Conservation (phyloP, 2,888 invertebrate genomes). For the Strigamia transsilvanica region DNA sequence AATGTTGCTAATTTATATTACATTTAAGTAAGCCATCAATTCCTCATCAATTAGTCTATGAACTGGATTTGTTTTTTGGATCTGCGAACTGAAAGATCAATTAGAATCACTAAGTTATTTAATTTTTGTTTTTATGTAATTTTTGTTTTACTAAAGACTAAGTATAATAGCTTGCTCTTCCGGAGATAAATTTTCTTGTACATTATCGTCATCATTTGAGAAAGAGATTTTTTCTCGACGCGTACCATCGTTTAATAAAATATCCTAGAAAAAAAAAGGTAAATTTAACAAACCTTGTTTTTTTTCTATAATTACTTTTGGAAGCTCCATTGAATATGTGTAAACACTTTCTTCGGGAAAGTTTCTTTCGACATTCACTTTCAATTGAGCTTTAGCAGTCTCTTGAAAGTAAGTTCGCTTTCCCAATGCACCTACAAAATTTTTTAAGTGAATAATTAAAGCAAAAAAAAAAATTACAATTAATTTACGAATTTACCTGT, state of each 20-base stretch:
- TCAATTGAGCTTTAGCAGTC: slow-evolving; percentile 81
- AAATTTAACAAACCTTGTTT: slow-evolving; percentile 45
- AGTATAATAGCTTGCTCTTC: slow-evolving; percentile 5
- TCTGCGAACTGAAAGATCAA: slow-evolving; percentile 71
- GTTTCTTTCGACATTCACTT: slow-evolving; percentile 63
- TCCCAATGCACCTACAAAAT: slow-evolving; percentile 77
- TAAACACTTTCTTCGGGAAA: neutral
- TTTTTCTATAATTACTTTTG: slow-evolving; percentile 41
- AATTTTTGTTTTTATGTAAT: neutral
- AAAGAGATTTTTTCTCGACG: slow-evolving; percentile 1
- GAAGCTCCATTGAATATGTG: slow-evolving; percentile 49
- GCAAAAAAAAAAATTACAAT: no score
- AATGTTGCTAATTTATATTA: neutral
- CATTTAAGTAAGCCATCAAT: slow-evolving; percentile 71
- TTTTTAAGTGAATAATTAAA: neutral
- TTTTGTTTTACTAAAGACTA: neutral
- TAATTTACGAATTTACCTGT: slow-evolving; percentile 68
- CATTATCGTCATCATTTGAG: neutral
- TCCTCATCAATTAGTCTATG: slow-evolving; percentile 84
- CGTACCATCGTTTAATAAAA: slow-evolving; percentile 35
- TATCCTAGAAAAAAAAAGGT: slow-evolving; percentile 29
- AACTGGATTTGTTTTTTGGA: slow-evolving; percentile 78
- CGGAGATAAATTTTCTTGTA: neutral
- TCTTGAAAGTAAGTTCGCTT: slow-evolving; percentile 90
- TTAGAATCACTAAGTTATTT: neutral